Conservation (phyloP, 2,888 invertebrate species). For the Leptogaster cylindrica region DNA sequence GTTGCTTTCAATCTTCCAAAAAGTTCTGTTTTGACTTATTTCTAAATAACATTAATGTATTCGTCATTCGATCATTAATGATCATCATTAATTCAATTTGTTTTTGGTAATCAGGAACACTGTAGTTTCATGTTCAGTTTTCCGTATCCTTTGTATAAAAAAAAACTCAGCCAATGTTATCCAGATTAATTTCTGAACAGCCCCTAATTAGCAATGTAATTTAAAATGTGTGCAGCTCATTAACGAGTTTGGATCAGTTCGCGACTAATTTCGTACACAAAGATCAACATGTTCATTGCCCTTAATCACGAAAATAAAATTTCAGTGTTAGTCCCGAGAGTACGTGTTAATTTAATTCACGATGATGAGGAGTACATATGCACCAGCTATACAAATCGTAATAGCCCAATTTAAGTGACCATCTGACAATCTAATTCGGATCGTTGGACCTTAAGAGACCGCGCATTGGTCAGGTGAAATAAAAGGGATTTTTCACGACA, state of each 20-base stretch:
- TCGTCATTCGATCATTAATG: no score
- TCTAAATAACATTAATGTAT: no score
- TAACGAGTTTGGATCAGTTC: background rate
- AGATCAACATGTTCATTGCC: background rate
- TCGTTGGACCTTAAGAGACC: background rate
- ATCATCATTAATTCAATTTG: no score
- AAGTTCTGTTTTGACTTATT: no score
- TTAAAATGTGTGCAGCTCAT: constrained; percentile 10
- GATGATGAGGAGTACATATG: background rate
- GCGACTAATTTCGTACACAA: constrained; percentile 7
- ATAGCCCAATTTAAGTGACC: constrained; percentile 21
- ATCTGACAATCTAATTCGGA: constrained; percentile 24
- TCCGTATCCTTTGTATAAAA: no score
- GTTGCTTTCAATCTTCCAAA: no score
- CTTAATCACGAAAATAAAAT: background rate
- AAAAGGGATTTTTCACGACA: background rate
- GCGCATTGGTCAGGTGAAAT: constrained; percentile 24
- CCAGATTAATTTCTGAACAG: background rate
- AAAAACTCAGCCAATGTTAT: background rate
- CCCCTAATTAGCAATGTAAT: background rate
- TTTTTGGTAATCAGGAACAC: no score
- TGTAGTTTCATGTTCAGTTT: no score
- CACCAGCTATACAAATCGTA: constrained; percentile 28
- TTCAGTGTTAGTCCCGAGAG: background rate
- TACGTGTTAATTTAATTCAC: constrained; percentile 18